Evolutionary conservation across 1,140 invertebrate species (phyloP), one percentile per base, ranked within the genome.

Genomic region (Listronotus bonariensis): DNA sequence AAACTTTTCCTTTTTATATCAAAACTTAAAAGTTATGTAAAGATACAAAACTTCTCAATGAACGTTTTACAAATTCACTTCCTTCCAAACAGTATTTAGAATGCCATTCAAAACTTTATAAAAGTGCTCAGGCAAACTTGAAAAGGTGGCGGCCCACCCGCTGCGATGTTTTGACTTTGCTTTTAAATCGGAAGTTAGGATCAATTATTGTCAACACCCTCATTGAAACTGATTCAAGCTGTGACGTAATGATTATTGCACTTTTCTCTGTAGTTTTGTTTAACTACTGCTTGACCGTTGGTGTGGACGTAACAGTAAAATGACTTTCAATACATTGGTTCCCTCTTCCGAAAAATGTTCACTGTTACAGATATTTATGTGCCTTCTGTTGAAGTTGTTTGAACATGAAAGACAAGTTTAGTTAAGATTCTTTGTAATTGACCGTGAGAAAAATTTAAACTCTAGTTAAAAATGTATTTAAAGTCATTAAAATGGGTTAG

Each of bases 181-280:
- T 55, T 53, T 36, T 43, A 46, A 62, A 62, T 62, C 60, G 61
- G 57, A 68, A 68, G 67, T 60, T 60, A 45, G 55, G 56, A 55
- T 65, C 67, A 46, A 68, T 68, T 68, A 68, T 68, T 68, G 61
- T 68, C 67, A 68, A 68, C 67, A 68, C 67, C 61, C 62, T 56
- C 42, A 60, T 63, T 60, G 15, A 14, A 38, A 51, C 20, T 12
- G 17, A 40, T 57, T 61, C 67, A 58, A 60, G 67, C 67, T 68
- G 67, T 65, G 67, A 68, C 40, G 57, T 65, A 68, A 68, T 68
- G 67, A 68, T 68, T 61, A 61, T 68, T 65, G 57, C 56, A 51
- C n/a, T 41, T 61, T 34, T 43, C 43, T 49, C 34, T 49, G 6
- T 5, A 48, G 10, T 63, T 55, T 65, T 62, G 51, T 54, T 14